Base-by-base conservation (phyloP, 2,888 invertebrate genomes). In the Spodoptera exigua region DNA sequence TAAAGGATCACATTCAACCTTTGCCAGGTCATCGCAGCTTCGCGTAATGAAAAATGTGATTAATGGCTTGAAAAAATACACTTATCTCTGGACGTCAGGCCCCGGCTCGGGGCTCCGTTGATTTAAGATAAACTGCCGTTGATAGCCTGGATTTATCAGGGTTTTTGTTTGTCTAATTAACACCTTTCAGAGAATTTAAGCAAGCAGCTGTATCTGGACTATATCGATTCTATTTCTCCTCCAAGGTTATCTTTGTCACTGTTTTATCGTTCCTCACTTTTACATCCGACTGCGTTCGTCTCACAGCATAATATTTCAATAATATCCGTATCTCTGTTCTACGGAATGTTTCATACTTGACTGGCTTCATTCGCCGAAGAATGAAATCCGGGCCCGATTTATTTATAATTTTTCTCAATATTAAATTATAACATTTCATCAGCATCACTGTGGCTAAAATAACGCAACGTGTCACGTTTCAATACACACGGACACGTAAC, bases 401-500 rank as follows among this genome's bases (percentile, higher is more conserved):
- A 27, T 60, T 59, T 58, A 51, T 61, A 54, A 55, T 45, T 60
- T 63, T 74, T 71, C 70, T 59, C 70, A 74, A 72, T 76, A 78
- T 72, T 70, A 67, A 77, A 73, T 72, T 73, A 71, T 69, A 67
- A 61, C 67, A 78, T 74, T 73, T 64, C 65, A 61, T 65, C 75
- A 75, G 71, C 65, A 61, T 65, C 75, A 75, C 71, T 79, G 76
- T 70, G 78, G 78, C 61, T 69, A 80, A 74, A 79, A 74, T 67
- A 77, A 78, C 78, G 85, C 82, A 84, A 86, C 81, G 74, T 81
- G 83, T 72, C 77, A 80, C 87, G 89, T 82, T 76, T 82, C 84
- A 87, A 80, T 85, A 87, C 87, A 81, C 88, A 86, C 79, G 79
- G 76, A 78, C 80, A 80, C 83, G 82, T 80, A 88, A 89, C 80